Base-by-base conservation (phyloP, 2,888 invertebrate species). In the Aporophyla nigra region DNA sequence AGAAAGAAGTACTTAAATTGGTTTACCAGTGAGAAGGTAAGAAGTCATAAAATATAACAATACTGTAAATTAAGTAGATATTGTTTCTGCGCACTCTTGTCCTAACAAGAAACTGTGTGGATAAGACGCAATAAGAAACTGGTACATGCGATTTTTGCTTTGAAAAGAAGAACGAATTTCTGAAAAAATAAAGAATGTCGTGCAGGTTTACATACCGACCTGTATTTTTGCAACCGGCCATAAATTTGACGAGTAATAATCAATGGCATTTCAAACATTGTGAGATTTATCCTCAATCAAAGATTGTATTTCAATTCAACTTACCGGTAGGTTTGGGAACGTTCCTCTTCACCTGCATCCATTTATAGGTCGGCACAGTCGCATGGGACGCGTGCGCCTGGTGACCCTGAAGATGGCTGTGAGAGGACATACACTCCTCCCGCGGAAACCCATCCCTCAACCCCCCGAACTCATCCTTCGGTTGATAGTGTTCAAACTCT, bases 341-440 rank as follows among this genome's bases (percentile, higher is more conserved):
- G 95, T 99, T 99, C 94, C 99, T 97, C 96, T 99, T 99, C 91
- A 99, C 98, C 97, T 99, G 99, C 99, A 99, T 99, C 99, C 99
- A 99, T 95, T 99, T 99, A 96, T 99, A 99, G 0, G 99, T 99
- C 43, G 99, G 99, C 80, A 99, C 98, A 68, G 97, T 96, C 21
- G 97, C 96, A 86, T 97, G 98, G 90, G 97, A 91, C 93, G 97
- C 85, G 89, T 96, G 93, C 83, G 94, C 88, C 92, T 94, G 91
- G 88, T 96, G 93, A 79, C 93, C 85, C 89, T 91, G 90, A 78
- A 93, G 90, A 79, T 95, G 95, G 46, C 93, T 92, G 86, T 95
- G 95, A 43, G 91, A 82, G 67, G 92, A 91, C 61, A 93, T 88
- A 72, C 94, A 95, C 74, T 93, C 96, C 87, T 91, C 95, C 82